Evolutionary conservation across 2,797 vertebrate genomes (phyloP).

Genomic region (Acipenser transmontanus): DNA sequence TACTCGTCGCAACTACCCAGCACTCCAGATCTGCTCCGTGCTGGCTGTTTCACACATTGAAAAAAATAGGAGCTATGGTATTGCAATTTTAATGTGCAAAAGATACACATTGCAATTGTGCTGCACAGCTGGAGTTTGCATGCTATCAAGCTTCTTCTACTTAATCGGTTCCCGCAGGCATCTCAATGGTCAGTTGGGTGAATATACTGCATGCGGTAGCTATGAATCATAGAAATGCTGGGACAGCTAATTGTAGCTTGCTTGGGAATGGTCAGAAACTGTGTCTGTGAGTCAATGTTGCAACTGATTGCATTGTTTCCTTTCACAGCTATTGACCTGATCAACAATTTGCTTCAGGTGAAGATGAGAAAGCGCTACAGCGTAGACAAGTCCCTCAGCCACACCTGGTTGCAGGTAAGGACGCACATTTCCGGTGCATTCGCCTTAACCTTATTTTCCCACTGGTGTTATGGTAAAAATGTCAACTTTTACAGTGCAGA

Average conservation of each 20-base stretch:
- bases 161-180: too few species aligned
- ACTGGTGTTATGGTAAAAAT: too few species aligned
- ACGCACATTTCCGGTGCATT: too few species aligned
- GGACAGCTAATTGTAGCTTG: too few species aligned
- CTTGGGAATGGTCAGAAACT: background rate
- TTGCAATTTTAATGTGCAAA: too few species aligned
- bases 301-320: too few species aligned
- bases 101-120: too few species aligned
- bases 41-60: background rate
- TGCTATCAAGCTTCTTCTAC: too few species aligned
- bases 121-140: too few species aligned
- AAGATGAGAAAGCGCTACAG: constrained; percentile 92
- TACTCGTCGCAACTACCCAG: constrained; percentile 29
- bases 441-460: too few species aligned
- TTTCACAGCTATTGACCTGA: constrained; percentile 73
- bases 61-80: too few species aligned
- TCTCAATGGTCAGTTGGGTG: background rate
- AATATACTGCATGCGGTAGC: background rate
- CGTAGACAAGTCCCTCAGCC: constrained; percentile 87
- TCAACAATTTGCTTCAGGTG: constrained; percentile 88
- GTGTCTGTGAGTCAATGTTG: background rate
- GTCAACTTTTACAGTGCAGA: too few species aligned
- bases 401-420: constrained; percentile 77
- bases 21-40: rapidly evolving
- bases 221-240: background rate